Base-by-base conservation (phyloP, 2,888 invertebrate genomes). In the Brachypterus glaber region DNA sequence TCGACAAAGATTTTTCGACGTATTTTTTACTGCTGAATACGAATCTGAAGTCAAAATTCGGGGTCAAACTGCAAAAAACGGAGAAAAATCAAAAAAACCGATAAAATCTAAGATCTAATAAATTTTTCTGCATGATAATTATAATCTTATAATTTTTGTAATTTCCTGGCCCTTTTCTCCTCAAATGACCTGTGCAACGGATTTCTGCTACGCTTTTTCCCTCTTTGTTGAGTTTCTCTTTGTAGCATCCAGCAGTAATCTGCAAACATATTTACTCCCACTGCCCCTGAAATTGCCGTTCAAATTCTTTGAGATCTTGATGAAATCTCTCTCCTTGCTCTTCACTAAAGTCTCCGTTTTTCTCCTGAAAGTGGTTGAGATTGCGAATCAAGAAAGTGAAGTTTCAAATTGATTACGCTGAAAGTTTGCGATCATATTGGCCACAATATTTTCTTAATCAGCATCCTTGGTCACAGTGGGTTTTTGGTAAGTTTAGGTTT, bases 211-310 rank as follows among this genome's bases (percentile, higher is more conserved):
- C 21, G 21, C 21, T 21, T 21, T 21, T 21, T 21, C 5, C 21
- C 21, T 21, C 21, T 21, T 9, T 21, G 21, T 21, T 21, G 5
- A 21, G 21, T 21, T 21, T 21, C 21, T 21, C 21, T 21, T 21
- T 21, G 21, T 21, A 21, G 21, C 21, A 21, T 21, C 21, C 21
- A 21, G 21, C 21, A 21, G 21, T 21, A 21, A 21, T 21, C 21
- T 21, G 21, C 21, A 21, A 21, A 21, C 21, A 21, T 21, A 21
- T 21, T 21, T 21, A 21, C 21, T 21, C n/a, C n/a, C n/a, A n/a
- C n/a, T n/a, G n/a, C n/a, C n/a, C n/a, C n/a, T n/a, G n/a, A n/a
- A n/a, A n/a, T n/a, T n/a, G n/a, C n/a, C n/a, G n/a, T n/a, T n/a
- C n/a, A n/a, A n/a, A n/a, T n/a, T n/a, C n/a, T n/a, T n/a, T n/a